phyloP scores from a whole-genome alignment of 2,888 invertebrate genomes.

The Melanostoma scalare region DNA sequence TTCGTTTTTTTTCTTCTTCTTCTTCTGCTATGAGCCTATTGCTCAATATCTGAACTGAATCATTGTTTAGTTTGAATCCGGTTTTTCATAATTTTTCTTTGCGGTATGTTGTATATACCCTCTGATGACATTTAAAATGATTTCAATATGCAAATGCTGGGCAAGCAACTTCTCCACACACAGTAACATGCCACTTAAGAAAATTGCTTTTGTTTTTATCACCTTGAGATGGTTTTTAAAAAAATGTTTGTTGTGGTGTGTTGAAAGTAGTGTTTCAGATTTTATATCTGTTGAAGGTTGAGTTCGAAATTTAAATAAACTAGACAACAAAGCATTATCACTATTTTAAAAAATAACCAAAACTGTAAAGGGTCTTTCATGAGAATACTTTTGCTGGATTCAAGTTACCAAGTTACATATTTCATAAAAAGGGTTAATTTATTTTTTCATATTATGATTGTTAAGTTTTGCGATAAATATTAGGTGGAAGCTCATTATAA shows the following conservation, averaged over 20 bases:
- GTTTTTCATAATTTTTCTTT: constrained; percentile 59
- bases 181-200: constrained; percentile 29
- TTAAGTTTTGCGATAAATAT: constrained; percentile 22
- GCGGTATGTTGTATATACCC: constrained; percentile 23
- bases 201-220: constrained; percentile 29
- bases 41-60: constrained; percentile 57
- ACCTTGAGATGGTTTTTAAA: constrained; percentile 62
- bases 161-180: constrained; percentile 15
- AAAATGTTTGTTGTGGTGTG: constrained; percentile 27
- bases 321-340: constrained; percentile 15
- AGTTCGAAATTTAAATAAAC: constrained; percentile 30
- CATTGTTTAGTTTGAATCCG: constrained; percentile 58
- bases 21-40: constrained; percentile 26
- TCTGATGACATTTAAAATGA: constrained; percentile 63
- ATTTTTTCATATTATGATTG: constrained; percentile 22
- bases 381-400: constrained; percentile 66
- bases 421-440: constrained; percentile 46
- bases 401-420: constrained; percentile 37
- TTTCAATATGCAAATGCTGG: constrained; percentile 61
- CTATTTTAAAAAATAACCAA: constrained; percentile 9
- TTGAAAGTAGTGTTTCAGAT: constrained; percentile 46
- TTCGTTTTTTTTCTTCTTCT: constrained; percentile 10
- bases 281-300: constrained; percentile 59
- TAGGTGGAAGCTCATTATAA: constrained; percentile 48
- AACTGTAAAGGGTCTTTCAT: not conserved